phyloP scores from a whole-genome alignment of 2,888 invertebrate species.

The Argyra leucocephala region DNA sequence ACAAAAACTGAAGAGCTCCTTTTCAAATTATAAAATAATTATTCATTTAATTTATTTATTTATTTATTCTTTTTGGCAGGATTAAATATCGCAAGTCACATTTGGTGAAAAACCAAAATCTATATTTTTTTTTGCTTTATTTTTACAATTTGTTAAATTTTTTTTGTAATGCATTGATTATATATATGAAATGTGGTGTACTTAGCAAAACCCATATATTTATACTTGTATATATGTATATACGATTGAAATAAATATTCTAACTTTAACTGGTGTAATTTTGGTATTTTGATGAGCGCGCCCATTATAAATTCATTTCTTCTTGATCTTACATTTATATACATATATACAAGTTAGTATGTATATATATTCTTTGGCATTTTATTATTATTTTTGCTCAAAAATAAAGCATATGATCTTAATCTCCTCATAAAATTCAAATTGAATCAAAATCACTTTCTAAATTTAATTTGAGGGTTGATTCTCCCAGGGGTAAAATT shows the following conservation, averaged over 20 bases:
- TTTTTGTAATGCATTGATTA: too few species aligned
- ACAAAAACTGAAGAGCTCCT: background rate
- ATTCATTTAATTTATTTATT: background rate
- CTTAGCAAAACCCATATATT: too few species aligned
- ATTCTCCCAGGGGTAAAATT: background rate
- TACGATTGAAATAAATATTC: too few species aligned
- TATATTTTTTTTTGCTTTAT: background rate
- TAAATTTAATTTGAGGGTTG: background rate
- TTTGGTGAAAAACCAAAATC: background rate
- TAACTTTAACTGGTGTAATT: too few species aligned
- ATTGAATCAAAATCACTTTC: constrained; percentile 8
- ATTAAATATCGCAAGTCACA: constrained; percentile 4
- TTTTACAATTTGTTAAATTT: too few species aligned
- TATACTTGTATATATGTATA: too few species aligned
- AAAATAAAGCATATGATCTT: constrained; percentile 10
- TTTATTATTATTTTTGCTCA: background rate
- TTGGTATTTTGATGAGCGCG: too few species aligned
- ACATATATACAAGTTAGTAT: background rate
- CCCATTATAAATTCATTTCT: background rate
- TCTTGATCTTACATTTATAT: background rate
- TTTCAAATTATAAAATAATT: constrained; percentile 3
- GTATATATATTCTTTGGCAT: too few species aligned
- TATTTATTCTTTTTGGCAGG: background rate
- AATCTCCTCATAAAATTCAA: constrained; percentile 7
- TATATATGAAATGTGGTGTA: too few species aligned